Percentiles rank a stretch among this genome's conserved stretches.
Conservation (phyloP, 2,888 invertebrate species). For the Drosophila fungiperda region DNA sequence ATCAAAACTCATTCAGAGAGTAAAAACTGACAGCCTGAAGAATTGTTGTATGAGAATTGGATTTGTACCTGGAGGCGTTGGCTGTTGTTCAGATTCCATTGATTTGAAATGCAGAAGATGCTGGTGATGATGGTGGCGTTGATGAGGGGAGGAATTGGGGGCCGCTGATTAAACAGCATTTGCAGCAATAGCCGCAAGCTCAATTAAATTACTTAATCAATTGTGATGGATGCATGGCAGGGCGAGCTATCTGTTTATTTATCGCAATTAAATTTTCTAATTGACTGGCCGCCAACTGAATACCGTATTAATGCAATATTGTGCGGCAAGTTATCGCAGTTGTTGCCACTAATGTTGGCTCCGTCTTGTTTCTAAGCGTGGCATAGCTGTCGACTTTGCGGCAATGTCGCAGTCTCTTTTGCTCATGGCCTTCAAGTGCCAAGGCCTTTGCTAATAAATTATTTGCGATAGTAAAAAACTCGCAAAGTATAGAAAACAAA, state of each 20-base stretch:
- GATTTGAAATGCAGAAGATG: constrained; percentile 7
- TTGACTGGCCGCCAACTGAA: constrained; percentile 49
- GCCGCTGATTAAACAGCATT: constrained; percentile 6
- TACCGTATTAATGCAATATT: constrained; percentile 10
- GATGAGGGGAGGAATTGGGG: background rate
- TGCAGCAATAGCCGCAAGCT: constrained; percentile 31
- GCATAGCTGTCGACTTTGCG: constrained; percentile 20
- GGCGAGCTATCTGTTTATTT: constrained; percentile 11
- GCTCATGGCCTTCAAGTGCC: constrained; percentile 39
- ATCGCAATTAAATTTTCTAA: constrained; percentile 72
- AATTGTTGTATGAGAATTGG: constrained; percentile 18
- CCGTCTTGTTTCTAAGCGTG: constrained; percentile 46
- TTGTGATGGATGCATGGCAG: constrained; percentile 35
- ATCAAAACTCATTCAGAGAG: constrained; percentile 35
- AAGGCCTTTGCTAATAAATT: constrained; percentile 67
- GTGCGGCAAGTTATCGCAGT: constrained; percentile 25
- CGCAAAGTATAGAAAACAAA: constrained; percentile 53
- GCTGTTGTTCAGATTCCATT: constrained; percentile 40
- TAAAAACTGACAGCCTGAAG: constrained; percentile 41
- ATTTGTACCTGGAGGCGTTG: constrained; percentile 31
- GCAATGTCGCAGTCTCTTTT: constrained; percentile 46
- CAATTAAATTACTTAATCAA: constrained; percentile 64
- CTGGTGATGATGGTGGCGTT: background rate
- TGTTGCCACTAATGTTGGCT: constrained; percentile 43
- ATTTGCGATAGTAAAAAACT: constrained; percentile 48